Percentiles rank a stretch among this genome's conserved stretches.
These are phyloP conservation scores for Metopolophium dirhodum DNA, from an alignment of 1,140 invertebrate genomes.

Conservation along the genomic window DNA sequence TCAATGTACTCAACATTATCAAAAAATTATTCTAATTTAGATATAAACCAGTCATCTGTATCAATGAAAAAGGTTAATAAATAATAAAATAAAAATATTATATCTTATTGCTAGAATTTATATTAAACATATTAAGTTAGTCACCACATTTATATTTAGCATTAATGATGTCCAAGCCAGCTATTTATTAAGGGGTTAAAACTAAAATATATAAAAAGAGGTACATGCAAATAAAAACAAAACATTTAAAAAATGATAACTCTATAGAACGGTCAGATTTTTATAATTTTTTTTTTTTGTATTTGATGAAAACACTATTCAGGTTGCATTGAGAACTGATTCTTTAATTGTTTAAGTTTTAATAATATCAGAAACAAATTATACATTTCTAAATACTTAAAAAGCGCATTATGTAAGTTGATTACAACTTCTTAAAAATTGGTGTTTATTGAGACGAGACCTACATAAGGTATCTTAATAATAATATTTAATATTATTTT, in stretches of 20 bases:
- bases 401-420: not conserved
- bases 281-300: not conserved
- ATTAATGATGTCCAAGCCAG: not conserved
- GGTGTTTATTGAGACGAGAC: not conserved
- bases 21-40: constrained; percentile 59
- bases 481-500: no score
- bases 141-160: not conserved
- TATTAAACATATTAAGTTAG: not conserved
- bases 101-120: not conserved
- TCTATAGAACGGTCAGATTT: not conserved
- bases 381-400: not conserved
- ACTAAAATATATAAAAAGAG: no score
- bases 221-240: no score
- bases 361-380: not conserved
- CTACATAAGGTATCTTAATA: not conserved
- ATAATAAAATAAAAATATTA: not conserved
- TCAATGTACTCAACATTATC: constrained; percentile 57
- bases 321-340: not conserved
- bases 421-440: not conserved
- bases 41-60: constrained; percentile 58
- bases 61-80: constrained; percentile 59
- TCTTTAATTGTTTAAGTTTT: not conserved
- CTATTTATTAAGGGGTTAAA: not conserved
- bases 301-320: not conserved
- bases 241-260: not conserved